Percentiles rank a stretch among this genome's conserved stretches.
phyloP scores from a whole-genome alignment of 2,888 invertebrate species.

The Aethes cnicana region DNA sequence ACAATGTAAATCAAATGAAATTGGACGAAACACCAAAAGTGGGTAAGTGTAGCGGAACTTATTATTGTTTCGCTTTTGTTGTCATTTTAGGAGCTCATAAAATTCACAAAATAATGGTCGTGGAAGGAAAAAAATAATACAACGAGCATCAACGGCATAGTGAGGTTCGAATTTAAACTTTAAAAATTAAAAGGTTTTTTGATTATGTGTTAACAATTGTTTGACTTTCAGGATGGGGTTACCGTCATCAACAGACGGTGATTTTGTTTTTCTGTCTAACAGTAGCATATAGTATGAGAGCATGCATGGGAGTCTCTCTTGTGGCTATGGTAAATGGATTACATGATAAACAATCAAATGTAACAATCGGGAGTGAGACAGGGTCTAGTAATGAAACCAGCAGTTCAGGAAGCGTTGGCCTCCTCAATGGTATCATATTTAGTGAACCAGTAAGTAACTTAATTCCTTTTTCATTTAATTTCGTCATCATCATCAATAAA shows the following conservation, averaged over 20 bases:
- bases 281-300: constrained; percentile 84
- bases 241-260: constrained; percentile 82
- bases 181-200: not conserved
- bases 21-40: not conserved
- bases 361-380: not conserved
- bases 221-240: constrained; percentile 57
- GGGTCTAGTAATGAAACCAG: not conserved
- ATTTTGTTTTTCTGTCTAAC: constrained; percentile 81
- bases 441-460: constrained; percentile 17
- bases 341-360: constrained; percentile 1
- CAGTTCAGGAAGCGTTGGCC: constrained; percentile 1
- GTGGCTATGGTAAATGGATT: constrained; percentile 81
- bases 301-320: constrained; percentile 85
- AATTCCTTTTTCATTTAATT: not conserved
- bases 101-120: not conserved
- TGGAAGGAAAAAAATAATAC: not conserved
- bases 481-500: not conserved
- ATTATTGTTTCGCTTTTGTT: not conserved
- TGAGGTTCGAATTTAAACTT: not conserved
- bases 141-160: not conserved
- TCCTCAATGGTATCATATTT: constrained; percentile 13
- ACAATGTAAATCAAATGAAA: not conserved
- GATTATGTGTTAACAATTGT: not conserved
- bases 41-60: not conserved
- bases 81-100: constrained; percentile 1